These are phyloP conservation scores for Podocnemis expansa DNA, from an alignment of 2,113 vertebrate species.

Conservation along the genomic window DNA sequence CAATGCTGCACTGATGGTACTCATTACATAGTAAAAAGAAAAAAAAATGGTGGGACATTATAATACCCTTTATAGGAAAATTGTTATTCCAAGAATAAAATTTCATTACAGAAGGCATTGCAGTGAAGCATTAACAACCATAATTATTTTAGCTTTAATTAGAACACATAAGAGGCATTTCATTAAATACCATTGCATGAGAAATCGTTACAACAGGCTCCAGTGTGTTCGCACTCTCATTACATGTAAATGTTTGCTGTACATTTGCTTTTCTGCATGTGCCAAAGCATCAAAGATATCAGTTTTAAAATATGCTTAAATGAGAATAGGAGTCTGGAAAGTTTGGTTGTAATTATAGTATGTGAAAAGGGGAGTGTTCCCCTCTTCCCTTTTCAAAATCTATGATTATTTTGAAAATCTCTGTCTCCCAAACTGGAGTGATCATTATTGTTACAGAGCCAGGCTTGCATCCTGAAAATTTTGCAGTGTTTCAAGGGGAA, in stretches of 20 bases:
- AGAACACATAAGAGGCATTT: constrained; percentile 22
- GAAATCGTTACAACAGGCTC: not conserved
- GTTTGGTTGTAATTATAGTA: not conserved
- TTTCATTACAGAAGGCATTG: not conserved
- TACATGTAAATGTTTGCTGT: not conserved
- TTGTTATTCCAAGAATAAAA: not conserved
- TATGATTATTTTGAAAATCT: not conserved
- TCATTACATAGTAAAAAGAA: not conserved
- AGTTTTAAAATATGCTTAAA: not conserved
- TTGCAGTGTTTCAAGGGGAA: not conserved
- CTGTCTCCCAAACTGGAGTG: rapidly evolving
- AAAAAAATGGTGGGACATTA: not conserved
- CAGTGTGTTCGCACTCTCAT: not conserved
- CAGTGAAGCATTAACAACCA: not conserved
- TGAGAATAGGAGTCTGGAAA: not conserved
- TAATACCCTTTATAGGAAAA: not conserved
- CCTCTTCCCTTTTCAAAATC: not conserved
- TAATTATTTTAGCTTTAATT: constrained; percentile 58
- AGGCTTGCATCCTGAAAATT: not conserved
- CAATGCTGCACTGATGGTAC: not conserved
- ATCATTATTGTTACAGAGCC: not conserved
- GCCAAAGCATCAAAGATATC: not conserved
- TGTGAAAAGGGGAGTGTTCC: not conserved
- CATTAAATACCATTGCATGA: not conserved
- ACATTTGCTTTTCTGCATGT: not conserved